Base-by-base conservation (phyloP, 2,888 invertebrate genomes). In the Hoplodrina blanda region DNA sequence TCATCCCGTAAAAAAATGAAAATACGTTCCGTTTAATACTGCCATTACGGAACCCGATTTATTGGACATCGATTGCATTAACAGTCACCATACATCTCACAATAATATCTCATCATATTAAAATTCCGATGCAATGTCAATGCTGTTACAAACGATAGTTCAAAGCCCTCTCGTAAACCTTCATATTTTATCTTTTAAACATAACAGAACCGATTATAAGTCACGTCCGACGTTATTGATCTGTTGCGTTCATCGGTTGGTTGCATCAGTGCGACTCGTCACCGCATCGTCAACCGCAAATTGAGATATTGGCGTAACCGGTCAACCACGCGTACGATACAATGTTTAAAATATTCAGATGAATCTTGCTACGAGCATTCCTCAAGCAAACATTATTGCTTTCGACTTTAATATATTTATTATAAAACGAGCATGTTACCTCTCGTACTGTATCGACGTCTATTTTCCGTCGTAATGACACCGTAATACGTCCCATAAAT, bases 401-500 rank as follows among this genome's bases (percentile, higher is more conserved):
- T 60, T 73, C 20, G 30, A 62, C 68, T 78, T 55, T 65, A 69
- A 77, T 69, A 76, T 76, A 81, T 78, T 70, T 76, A 52, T 61
- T 68, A 78, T 68, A 73, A 62, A 62, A 62, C 37, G 41, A 57
- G 37, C 41, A 33, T 49, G 65, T 75, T 71, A 68, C 71, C 62
- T 53, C 20, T 63, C 50, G 55, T 62, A 55, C 30, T 60, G 50
- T 61, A 71, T 71, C 62, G 55, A 73, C 63, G 67, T 76, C 68
- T 75, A 78, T 77, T 82, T 85, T 86, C 89, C 88, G 87, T 69
- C 73, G 83, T 89, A 91, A 92, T 89, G 88, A 88, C 88, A 82
- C 80, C 78, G 84, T 91, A 88, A 90, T 85, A 85, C 68, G 70
- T 82, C 81, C 78, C 87, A 89, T 93, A 93, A 91, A 92, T 91